These are phyloP conservation scores for Scaptomyza polygonia DNA, from an alignment of 2,888 invertebrate species.

Conservation along the genomic window DNA sequence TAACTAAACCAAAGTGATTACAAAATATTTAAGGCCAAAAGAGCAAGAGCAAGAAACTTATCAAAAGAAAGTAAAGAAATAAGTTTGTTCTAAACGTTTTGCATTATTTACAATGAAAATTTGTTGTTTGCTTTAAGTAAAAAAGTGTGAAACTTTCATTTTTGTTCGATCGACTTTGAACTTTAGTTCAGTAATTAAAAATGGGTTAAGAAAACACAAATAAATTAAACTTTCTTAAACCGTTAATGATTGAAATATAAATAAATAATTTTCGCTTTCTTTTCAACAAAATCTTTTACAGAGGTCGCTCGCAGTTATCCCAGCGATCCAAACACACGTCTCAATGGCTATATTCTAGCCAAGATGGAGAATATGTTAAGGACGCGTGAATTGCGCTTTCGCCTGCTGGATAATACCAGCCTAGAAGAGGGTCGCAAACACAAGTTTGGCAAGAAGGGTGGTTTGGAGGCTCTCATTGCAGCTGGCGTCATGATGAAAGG, in stretches of 20 bases:
- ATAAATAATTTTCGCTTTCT: neutral
- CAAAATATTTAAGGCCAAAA: neutral
- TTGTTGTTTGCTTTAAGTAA: neutral
- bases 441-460: slow-evolving; percentile 86
- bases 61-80: neutral
- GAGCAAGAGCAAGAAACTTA: neutral
- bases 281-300: slow-evolving; percentile 5
- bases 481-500: slow-evolving; percentile 89
- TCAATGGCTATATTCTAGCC: slow-evolving; percentile 90
- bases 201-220: neutral
- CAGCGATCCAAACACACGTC: slow-evolving; percentile 89
- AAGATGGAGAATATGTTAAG: slow-evolving; percentile 89
- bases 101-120: neutral
- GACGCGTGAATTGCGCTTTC: slow-evolving; percentile 90
- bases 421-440: slow-evolving; percentile 86
- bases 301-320: slow-evolving; percentile 91
- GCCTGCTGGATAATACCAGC: slow-evolving; percentile 88
- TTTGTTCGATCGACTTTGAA: neutral
- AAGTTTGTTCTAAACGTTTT: neutral
- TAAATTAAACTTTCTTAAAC: neutral
- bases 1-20: no score
- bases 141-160: neutral
- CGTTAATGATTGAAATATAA: no score
- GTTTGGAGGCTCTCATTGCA: slow-evolving; percentile 85
- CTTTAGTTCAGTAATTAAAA: neutral